Evolutionary conservation across 2,113 vertebrate species (phyloP).

Genomic region (Acrocephalus arundinaceus): DNA sequence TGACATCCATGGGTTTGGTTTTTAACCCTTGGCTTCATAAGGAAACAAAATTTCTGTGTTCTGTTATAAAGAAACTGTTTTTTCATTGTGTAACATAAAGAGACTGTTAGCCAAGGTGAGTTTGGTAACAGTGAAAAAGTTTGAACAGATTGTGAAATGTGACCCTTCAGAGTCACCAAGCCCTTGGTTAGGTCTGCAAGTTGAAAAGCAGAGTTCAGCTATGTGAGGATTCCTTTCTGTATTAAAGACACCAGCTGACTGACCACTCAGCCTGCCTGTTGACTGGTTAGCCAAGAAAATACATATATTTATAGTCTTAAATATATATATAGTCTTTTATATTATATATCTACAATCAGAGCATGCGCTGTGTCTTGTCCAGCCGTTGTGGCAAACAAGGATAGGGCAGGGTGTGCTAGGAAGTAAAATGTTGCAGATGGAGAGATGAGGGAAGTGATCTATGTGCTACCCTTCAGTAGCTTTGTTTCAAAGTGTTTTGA

Average conservation of each 20-base stretch:
- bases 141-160: not conserved
- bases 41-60: not conserved
- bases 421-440: not conserved
- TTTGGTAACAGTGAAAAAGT: not conserved
- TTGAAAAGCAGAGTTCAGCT: not conserved
- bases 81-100: no score
- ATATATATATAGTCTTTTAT: not conserved
- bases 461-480: not conserved
- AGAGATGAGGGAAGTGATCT: not conserved
- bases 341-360: not conserved
- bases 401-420: not conserved
- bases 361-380: not conserved
- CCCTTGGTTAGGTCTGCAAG: not conserved
- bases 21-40: not conserved
- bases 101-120: not conserved
- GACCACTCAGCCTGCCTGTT: not conserved
- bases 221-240: rapidly evolving
- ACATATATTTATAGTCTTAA: not conserved
- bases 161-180: not conserved
- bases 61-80: not conserved
- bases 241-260: not conserved
- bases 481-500: not conserved
- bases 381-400: not conserved
- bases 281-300: not conserved
- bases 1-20: rapidly evolving